Conservation (phyloP, 2,797 vertebrate species). For the Galaxias olidus region DNA sequence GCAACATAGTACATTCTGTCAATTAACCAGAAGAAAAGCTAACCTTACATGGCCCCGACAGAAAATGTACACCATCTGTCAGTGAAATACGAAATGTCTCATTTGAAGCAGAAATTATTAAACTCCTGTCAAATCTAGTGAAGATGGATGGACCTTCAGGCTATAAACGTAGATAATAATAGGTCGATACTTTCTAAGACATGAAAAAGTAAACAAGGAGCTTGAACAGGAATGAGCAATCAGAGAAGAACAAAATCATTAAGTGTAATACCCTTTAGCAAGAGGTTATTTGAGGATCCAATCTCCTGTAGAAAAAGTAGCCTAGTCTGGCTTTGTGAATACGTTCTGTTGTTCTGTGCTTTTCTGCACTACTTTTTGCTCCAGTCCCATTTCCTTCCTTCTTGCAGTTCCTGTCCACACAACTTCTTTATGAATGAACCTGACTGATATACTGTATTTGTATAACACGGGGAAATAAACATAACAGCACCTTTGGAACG, state of each 20-base stretch:
- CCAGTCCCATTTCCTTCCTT: no score
- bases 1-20: slow-evolving; percentile 35
- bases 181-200: slow-evolving; percentile 32
- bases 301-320: slow-evolving; percentile 6
- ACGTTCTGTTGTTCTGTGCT: no score
- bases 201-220: slow-evolving; percentile 14
- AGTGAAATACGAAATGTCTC: slow-evolving; percentile 49
- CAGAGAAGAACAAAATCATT: slow-evolving; percentile 38
- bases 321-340: background rate
- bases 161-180: slow-evolving; percentile 44
- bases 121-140: slow-evolving; percentile 60
- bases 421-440: no score
- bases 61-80: slow-evolving; percentile 40
- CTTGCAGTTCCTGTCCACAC: no score
- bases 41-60: slow-evolving; percentile 56
- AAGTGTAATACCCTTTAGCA: background rate
- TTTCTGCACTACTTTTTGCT: no score
- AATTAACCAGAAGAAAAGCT: slow-evolving; percentile 39
- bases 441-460: no score
- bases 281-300: slow-evolving; percentile 54
- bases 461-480: no score
- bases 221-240: slow-evolving; percentile 29
- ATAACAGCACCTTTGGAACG: no score
- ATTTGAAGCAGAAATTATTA: slow-evolving; percentile 54
- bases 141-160: slow-evolving; percentile 52